Evolutionary conservation across 2,113 vertebrate genomes (phyloP), one percentile per base, ranked within the genome.

Genomic region (Cervus canadensis): DNA sequence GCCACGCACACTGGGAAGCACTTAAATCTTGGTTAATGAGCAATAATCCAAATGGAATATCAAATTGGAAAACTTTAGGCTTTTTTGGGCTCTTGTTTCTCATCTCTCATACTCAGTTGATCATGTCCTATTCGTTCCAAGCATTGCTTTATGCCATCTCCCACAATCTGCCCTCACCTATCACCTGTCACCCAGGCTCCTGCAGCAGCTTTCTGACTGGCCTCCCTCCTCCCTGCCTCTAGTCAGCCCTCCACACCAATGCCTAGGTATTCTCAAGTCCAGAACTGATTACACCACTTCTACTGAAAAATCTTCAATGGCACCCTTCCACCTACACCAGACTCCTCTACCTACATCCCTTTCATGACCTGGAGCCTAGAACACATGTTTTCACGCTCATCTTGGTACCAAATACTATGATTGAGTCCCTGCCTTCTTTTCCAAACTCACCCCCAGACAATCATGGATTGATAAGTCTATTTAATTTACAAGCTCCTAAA

Each of bases 351-450:
- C 26, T 23, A 17, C 0, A 16, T 0, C 52, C n/a, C n/a, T 93
- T 62, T 43, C 43, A 36, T 3, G 30, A 45, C 33, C 19, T 26
- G 11, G 16, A 82, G 54, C 12, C 83, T 78, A 59, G 7, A 87
- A 84, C 6, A 52, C 33, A 26, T 0, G 0, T 62, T 59, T 88
- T 43, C n/a, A 48, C 0, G 0, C 25, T 48, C 26, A 25, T 12
- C 33, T 87, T 50, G 48, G 48, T 16, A 87, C 4, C 25, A 1
- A 6, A 50, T 45, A 30, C 50, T 57, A 15, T 25, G 36, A 74
- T 43, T 2, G 26, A 62, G 74, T 12, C 40, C 62, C n/a, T 60
- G n/a, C 25, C 23, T 74, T 94, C 45, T 15, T 83, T 28, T 93
- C 52, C 78, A 76, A 57, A 93, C 76, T 62, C 64, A 81, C n/a